Conservation (phyloP, 2,888 invertebrate species). For the Ichneumoninae sp. region DNA sequence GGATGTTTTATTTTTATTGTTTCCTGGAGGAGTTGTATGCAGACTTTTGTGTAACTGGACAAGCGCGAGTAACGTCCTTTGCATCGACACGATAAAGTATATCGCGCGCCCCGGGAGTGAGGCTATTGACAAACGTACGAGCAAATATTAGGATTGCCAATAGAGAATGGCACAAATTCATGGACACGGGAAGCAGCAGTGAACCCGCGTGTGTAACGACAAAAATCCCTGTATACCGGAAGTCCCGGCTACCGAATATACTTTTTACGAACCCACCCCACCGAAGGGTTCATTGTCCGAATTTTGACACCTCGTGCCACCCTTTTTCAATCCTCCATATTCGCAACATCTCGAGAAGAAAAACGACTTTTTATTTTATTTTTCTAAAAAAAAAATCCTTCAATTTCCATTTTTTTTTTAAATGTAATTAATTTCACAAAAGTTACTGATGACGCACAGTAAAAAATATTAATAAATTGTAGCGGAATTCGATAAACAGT, state of each 20-base stretch:
- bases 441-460: too few species aligned
- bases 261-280: conserved; percentile 22
- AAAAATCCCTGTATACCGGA: conserved; percentile 39
- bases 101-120: conserved; percentile 49
- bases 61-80: conserved; percentile 14
- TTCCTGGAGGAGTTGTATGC: neutral
- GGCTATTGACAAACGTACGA: conserved; percentile 63
- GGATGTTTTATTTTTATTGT: conserved; percentile 1
- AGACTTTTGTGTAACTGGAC: conserved; percentile 1
- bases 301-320: too few species aligned
- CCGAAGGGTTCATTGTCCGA: conserved; percentile 28
- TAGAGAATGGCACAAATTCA: conserved; percentile 60
- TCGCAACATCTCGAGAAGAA: neutral
- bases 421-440: too few species aligned
- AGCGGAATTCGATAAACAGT: too few species aligned
- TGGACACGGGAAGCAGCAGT: conserved; percentile 50
- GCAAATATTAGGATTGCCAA: conserved; percentile 64
- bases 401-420: too few species aligned
- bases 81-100: conserved; percentile 47
- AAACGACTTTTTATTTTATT: neutral
- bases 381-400: too few species aligned
- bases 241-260: conserved; percentile 41
- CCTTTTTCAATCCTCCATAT: too few species aligned
- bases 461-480: too few species aligned
- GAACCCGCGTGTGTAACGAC: conserved; percentile 30